A percentile compares a stretch with the other conserved stretches of the same genome.
These are phyloP conservation scores for Halichoerus grypus DNA, from an alignment of 2,113 vertebrate genomes.

Conservation along the genomic window DNA sequence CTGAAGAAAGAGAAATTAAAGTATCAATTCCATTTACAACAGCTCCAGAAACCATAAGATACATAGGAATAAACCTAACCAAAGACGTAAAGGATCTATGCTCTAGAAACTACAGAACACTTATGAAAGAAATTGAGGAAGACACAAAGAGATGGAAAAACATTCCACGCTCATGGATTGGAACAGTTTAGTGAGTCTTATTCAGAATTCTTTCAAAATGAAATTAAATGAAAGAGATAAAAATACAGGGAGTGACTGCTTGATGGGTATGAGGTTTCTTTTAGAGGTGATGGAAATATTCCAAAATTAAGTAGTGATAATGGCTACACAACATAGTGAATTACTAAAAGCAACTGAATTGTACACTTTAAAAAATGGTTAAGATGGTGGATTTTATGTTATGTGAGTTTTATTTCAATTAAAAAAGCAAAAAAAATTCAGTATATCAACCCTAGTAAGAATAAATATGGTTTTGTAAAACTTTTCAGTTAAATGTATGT, in stretches of 20 bases:
- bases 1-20: no score
- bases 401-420: neutral
- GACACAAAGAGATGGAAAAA: no score
- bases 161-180: no score
- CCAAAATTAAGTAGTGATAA: neutral
- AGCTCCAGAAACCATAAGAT: no score
- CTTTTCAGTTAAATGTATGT: neutral
- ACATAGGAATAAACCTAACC: no score
- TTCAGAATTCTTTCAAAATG: constrained; percentile 29
- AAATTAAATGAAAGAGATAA: neutral
- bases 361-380: neutral
- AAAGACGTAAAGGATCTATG: no score
- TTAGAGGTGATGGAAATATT: neutral
- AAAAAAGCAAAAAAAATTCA: neutral
- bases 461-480: neutral
- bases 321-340: neutral
- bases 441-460: neutral
- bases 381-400: neutral
- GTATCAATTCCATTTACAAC: no score
- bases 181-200: neutral
- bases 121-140: no score
- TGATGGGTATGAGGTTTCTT: neutral
- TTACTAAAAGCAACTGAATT: neutral
- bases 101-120: no score
- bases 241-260: neutral